Evolutionary conservation across 2,113 vertebrate genomes (phyloP).

Genomic region (Microtus montanus): DNA sequence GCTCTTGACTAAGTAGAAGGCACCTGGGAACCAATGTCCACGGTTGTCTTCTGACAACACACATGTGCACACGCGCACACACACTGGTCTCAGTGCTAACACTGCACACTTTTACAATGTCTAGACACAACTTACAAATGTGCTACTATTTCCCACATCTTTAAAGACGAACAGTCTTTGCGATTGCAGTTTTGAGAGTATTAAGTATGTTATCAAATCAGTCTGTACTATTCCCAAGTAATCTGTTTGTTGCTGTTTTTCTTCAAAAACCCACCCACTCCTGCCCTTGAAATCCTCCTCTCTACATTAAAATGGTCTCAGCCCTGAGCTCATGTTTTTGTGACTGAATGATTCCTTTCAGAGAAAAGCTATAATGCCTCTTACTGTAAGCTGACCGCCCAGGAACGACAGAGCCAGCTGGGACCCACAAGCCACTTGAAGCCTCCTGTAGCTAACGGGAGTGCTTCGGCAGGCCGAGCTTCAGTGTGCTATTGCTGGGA

Average conservation of each 20-base stretch:
- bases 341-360: not conserved
- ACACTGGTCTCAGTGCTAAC: not conserved
- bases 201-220: not conserved
- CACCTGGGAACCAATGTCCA: not conserved
- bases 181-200: not conserved
- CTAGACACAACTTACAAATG: not conserved
- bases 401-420: not conserved
- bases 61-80: too few relatives aligned
- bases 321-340: not conserved
- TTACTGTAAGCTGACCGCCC: not conserved
- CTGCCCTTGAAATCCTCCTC: conserved; percentile 46
- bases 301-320: conserved; percentile 40
- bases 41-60: not conserved
- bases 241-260: not conserved
- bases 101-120: not conserved
- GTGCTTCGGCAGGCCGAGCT: not conserved
- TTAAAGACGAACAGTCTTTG: not conserved
- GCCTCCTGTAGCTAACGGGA: not conserved
- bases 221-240: not conserved
- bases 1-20: not conserved
- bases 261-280: conserved; percentile 14
- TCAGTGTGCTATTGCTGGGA: conserved; percentile 5
- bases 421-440: not conserved
- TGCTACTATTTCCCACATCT: not conserved
- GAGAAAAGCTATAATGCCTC: conserved; percentile 38